Conservation (phyloP, 2,797 vertebrate genomes). For the Rhinoraja longicauda region DNA sequence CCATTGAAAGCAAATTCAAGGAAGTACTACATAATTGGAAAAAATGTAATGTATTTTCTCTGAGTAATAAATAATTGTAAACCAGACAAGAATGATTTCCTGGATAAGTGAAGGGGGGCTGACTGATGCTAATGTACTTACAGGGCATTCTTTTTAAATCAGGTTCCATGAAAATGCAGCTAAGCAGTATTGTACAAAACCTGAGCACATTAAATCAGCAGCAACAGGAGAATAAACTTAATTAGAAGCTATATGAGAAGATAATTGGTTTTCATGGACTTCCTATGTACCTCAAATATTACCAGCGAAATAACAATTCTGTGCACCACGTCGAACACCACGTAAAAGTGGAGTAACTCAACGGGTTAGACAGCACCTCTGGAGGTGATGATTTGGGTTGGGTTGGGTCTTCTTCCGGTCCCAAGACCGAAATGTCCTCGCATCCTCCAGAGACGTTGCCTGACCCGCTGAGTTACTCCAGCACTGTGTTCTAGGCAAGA, state of each 20-base stretch:
- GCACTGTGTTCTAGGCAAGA: no score
- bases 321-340: no score
- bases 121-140: no score
- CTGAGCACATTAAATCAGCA: neutral
- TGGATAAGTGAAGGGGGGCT: neutral
- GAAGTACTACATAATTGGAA: no score
- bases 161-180: neutral
- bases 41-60: neutral
- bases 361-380: no score
- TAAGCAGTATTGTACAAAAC: neutral
- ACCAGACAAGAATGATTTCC: neutral
- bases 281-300: neutral
- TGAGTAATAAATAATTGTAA: neutral
- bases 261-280: neutral
- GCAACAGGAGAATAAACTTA: neutral
- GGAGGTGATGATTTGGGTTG: no score
- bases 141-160: neutral
- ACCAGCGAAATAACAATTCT: neutral
- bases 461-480: no score
- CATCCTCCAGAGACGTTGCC: no score
- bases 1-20: neutral
- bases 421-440: no score
- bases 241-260: neutral
- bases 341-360: no score
- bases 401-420: no score